These are phyloP conservation scores for Botrylloides violaceus DNA, from an alignment of 23 tunicate genomes.

Conservation along the genomic window DNA sequence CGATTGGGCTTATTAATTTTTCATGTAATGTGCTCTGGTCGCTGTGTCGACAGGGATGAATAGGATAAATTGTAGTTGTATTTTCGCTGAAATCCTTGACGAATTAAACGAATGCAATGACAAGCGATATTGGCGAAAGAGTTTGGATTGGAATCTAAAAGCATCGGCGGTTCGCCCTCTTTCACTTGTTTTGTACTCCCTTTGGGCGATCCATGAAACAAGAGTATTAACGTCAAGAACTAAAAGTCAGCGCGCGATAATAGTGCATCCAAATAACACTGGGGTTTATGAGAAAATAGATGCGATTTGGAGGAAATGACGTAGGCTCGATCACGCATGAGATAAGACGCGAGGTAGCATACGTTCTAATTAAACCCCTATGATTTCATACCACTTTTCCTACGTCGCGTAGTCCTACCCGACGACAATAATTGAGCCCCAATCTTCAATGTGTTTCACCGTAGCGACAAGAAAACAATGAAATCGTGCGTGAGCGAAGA, in stretches of 20 bases:
- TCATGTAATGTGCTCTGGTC: constrained; percentile 24
- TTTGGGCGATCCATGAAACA: too few relatives aligned
- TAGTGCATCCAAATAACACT: neutral
- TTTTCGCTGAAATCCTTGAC: constrained; percentile 30
- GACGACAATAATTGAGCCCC: too few relatives aligned
- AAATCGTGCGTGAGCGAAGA: too few relatives aligned
- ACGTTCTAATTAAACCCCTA: too few relatives aligned
- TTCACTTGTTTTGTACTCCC: neutral
- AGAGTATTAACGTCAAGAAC: neutral
- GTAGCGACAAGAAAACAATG: too few relatives aligned
- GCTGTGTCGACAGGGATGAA: constrained; percentile 21
- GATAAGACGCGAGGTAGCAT: too few relatives aligned
- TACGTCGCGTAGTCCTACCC: too few relatives aligned
- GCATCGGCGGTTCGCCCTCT: neutral
- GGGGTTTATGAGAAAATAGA: too few relatives aligned
- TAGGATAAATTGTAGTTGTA: constrained; percentile 18
- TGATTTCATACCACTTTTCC: too few relatives aligned
- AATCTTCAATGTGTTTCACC: too few relatives aligned
- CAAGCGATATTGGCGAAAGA: constrained; percentile 18
- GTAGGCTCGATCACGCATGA: too few relatives aligned
- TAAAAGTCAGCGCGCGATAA: neutral
- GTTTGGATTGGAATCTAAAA: neutral
- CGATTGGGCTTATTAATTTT: constrained; percentile 23
- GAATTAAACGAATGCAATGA: constrained; percentile 23
- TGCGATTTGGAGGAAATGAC: too few relatives aligned